Conservation (phyloP, 2,113 vertebrate species). For the Rhea americana region DNA sequence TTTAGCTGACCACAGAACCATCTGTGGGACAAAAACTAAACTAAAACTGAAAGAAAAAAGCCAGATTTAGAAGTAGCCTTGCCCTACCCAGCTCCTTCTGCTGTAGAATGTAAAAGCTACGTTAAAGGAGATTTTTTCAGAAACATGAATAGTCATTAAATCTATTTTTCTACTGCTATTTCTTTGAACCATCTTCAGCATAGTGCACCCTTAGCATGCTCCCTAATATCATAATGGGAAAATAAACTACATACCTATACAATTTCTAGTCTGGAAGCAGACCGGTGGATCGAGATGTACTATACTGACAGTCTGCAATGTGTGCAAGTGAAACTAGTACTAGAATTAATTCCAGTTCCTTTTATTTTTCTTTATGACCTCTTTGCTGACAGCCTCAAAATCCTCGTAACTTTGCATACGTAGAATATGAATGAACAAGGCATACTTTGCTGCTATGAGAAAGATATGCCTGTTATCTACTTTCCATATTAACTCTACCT, state of each 20-base stretch:
- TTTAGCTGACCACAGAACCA: neutral
- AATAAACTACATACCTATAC: neutral
- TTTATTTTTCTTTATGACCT: neutral
- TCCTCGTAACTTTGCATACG: neutral
- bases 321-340: neutral
- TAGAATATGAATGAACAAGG: neutral
- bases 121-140: neutral
- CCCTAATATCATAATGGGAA: neutral
- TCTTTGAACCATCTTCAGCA: neutral
- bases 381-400: neutral
- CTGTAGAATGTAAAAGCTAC: neutral
- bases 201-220: neutral
- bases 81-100: neutral
- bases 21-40: neutral
- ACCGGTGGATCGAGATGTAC: neutral
- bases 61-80: neutral
- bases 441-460: neutral
- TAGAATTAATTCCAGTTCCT: neutral
- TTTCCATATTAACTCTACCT: neutral
- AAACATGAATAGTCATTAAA: neutral
- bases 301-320: neutral
- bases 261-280: neutral
- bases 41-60: neutral
- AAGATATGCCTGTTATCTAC: neutral
- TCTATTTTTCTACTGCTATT: neutral